phyloP scores from a whole-genome alignment of 2,113 vertebrate species.

The Gadus macrocephalus region DNA sequence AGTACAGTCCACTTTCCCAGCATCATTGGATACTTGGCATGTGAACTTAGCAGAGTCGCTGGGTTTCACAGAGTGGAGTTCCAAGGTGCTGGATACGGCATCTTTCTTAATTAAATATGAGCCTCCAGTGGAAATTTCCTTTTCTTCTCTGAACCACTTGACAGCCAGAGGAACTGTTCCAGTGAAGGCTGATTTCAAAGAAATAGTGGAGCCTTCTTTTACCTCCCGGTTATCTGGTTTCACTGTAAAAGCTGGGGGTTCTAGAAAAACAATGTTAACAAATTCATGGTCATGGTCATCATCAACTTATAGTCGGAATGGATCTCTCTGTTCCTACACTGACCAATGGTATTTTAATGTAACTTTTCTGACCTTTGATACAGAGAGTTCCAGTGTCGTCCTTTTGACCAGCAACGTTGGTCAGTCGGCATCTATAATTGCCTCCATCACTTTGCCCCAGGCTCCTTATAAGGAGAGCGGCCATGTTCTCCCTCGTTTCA shows the following conservation, averaged over 20 bases:
- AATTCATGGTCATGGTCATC: constrained; percentile 10
- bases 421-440: constrained; percentile 83
- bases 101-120: constrained; percentile 88
- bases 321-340: background rate
- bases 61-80: constrained; percentile 84
- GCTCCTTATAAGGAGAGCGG: constrained; percentile 76
- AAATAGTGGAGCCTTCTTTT: constrained; percentile 78
- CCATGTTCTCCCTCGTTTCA: constrained; percentile 81
- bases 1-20: constrained; percentile 82
- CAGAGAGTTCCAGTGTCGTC: constrained; percentile 82
- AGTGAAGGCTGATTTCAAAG: constrained; percentile 80
- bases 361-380: constrained; percentile 84
- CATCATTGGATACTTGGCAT: constrained; percentile 87
- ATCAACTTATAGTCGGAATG: background rate
- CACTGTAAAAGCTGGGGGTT: constrained; percentile 82
- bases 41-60: constrained; percentile 84
- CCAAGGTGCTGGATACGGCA: constrained; percentile 80
- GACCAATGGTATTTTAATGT: background rate
- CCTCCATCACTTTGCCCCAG: constrained; percentile 80
- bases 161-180: constrained; percentile 83
- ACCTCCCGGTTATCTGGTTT: constrained; percentile 80
- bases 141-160: constrained; percentile 89
- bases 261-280: constrained; percentile 70
- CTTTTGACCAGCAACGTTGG: constrained; percentile 84
- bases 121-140: constrained; percentile 84